A percentile compares a stretch with the other conserved stretches of the same genome.
Conservation (phyloP, 1,140 invertebrate genomes). For the Magallana angulata region DNA sequence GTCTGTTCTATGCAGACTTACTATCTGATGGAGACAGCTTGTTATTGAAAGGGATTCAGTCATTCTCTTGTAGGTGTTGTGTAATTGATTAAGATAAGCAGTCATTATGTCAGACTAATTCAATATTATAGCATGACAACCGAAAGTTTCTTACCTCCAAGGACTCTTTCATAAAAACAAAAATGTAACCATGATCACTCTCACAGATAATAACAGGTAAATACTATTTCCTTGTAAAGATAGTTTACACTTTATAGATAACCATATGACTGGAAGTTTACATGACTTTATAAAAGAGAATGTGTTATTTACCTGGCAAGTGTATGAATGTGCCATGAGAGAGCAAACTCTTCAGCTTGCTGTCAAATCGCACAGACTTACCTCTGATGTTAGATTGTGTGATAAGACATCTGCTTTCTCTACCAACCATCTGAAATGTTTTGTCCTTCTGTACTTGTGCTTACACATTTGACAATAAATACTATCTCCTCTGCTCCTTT, state of each 20-base stretch:
- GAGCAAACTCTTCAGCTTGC: background rate
- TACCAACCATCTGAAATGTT: no score
- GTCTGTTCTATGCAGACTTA: background rate
- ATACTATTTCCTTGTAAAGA: background rate
- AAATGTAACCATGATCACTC: background rate
- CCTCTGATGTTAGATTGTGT: background rate
- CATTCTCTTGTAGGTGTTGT: background rate
- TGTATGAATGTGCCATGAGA: background rate
- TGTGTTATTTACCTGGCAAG: background rate
- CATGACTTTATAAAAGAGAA: background rate
- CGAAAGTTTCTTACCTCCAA: constrained; percentile 20
- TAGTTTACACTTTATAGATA: background rate
- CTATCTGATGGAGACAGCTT: constrained; percentile 20
- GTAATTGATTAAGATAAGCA: constrained; percentile 33
- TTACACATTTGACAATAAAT: no score
- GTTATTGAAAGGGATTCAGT: background rate
- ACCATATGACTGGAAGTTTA: no score
- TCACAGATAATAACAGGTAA: background rate
- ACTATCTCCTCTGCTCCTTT: no score
- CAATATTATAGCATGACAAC: constrained; percentile 23
- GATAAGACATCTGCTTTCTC: background rate
- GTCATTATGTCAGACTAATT: constrained; percentile 22
- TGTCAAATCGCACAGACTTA: background rate
- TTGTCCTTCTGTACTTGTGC: no score
- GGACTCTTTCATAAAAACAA: background rate